phyloP scores from a whole-genome alignment of 1,140 invertebrate species.

The Drosophila serrata region DNA sequence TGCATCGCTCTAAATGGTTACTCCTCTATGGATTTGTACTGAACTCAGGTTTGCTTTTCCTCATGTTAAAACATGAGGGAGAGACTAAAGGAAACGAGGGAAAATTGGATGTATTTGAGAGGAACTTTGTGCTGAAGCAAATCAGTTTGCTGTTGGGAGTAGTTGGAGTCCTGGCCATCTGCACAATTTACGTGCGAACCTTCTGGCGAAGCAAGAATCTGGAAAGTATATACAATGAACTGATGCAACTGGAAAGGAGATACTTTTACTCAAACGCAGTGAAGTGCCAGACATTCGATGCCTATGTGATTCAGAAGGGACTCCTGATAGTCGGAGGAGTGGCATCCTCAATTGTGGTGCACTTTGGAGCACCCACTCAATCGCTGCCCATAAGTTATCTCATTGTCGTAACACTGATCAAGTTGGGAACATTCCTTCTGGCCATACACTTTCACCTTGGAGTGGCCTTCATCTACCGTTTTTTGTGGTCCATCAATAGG shows the following conservation, averaged over 20 bases:
- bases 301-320: slow-evolving; percentile 16
- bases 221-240: slow-evolving; percentile 21
- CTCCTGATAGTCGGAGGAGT: slow-evolving; percentile 3
- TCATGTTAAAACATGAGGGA: slow-evolving; percentile 2
- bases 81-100: no score
- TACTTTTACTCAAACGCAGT: not conserved
- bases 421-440: slow-evolving; percentile 22
- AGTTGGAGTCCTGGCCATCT: slow-evolving; percentile 15
- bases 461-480: slow-evolving; percentile 41
- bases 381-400: not conserved
- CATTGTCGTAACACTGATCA: not conserved
- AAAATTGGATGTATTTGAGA: slow-evolving; percentile 12
- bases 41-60: slow-evolving; percentile 10
- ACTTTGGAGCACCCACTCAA: slow-evolving; percentile 4
- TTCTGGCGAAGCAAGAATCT: slow-evolving; percentile 16
- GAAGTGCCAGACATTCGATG: slow-evolving; percentile 16
- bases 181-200: slow-evolving; percentile 11
- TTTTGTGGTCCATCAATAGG: slow-evolving; percentile 54
- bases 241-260: slow-evolving; percentile 3
- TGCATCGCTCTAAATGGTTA: slow-evolving; percentile 41
- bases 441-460: slow-evolving; percentile 53
- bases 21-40: slow-evolving; percentile 45
- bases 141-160: slow-evolving; percentile 2
- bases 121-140: slow-evolving; percentile 24
- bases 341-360: not conserved